Conservation (phyloP, 1,140 invertebrate species). For the Micrasema longulum region DNA sequence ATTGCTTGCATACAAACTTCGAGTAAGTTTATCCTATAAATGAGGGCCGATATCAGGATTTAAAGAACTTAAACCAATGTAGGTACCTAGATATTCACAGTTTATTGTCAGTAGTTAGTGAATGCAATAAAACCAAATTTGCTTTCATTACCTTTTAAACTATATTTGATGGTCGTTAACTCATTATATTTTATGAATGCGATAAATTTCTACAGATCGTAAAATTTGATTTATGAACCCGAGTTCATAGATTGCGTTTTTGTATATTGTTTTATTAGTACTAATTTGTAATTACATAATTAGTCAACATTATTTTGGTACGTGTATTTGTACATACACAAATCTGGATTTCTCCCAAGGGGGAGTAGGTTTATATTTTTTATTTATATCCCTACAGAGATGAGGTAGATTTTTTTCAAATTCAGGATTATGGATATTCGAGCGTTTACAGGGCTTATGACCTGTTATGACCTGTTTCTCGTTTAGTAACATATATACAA, state of each 20-base stretch:
- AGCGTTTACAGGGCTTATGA: too few species aligned
- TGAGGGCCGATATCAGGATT: constrained; percentile 1
- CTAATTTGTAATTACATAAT: too few species aligned
- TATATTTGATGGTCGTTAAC: constrained; percentile 15
- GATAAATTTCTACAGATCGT: constrained; percentile 26
- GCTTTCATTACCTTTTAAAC: constrained; percentile 8
- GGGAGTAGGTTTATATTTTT: too few species aligned
- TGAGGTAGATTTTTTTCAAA: too few species aligned
- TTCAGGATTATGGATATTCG: too few species aligned
- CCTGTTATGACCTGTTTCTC: too few species aligned
- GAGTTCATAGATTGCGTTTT: neutral
- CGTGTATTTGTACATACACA: too few species aligned
- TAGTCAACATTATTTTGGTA: too few species aligned
- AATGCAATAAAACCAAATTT: constrained; percentile 2
- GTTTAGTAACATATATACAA: too few species aligned
- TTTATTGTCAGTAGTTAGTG: neutral
- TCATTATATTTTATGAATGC: constrained; percentile 10
- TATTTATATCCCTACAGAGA: too few species aligned
- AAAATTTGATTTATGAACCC: constrained; percentile 26
- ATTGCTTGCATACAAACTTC: constrained; percentile 1
- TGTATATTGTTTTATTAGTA: too few species aligned
- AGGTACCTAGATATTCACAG: neutral
- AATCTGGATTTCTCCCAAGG: too few species aligned
- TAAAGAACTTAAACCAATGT: neutral
- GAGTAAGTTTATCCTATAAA: constrained; percentile 4